Evolutionary conservation across 2,888 invertebrate genomes (phyloP).

Genomic region (Zonitis immaculata): DNA sequence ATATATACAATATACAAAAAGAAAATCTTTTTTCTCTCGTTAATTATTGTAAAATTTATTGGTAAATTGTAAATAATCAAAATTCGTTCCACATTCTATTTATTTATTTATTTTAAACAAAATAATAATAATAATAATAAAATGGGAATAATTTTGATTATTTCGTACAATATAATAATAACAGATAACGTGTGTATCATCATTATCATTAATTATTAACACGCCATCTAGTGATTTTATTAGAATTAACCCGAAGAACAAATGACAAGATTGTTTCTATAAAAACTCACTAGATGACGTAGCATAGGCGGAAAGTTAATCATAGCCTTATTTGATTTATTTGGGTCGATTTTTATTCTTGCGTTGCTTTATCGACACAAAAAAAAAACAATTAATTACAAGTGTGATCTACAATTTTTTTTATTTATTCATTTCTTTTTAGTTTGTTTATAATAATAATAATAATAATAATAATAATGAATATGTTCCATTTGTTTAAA

Average conservation of each 20-base stretch:
- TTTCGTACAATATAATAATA: slow-evolving; percentile 6
- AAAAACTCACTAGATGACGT: no score
- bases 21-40: slow-evolving; percentile 2
- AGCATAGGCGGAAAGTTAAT: no score
- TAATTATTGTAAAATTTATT: no score
- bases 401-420: slow-evolving; percentile 15
- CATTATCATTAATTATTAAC: no score
- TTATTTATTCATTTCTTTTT: not conserved
- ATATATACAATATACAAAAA: slow-evolving; percentile 40
- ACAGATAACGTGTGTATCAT: slow-evolving; percentile 7
- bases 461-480: slow-evolving; percentile 20
- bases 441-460: not conserved
- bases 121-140: slow-evolving; percentile 18
- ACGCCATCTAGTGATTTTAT: no score
- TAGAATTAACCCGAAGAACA: no score
- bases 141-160: slow-evolving; percentile 8
- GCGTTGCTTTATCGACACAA: no score
- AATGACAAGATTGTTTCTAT: no score
- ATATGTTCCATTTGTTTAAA: slow-evolving; percentile 24
- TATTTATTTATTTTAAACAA: no score
- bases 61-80: no score
- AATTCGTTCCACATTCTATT: no score
- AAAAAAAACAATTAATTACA: slow-evolving; percentile 16
- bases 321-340: not conserved
- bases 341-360: not conserved